Evolutionary conservation across 2,113 vertebrate genomes (phyloP).

Genomic region (Thomomys bottae): DNA sequence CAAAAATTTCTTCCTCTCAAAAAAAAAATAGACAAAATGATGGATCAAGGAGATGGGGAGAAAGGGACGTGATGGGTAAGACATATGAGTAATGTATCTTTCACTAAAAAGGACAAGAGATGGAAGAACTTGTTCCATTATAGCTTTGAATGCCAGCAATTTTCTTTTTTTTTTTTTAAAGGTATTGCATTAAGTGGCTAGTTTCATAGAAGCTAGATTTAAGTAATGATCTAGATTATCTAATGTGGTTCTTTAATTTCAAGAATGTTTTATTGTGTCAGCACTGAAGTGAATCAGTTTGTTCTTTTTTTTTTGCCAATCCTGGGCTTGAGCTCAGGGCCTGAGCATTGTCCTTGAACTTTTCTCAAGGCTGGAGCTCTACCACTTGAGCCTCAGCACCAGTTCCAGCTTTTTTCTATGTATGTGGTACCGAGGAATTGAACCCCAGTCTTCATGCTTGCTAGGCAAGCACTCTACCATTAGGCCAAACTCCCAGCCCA

Average conservation of each 20-base stretch:
- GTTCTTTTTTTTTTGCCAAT: not conserved
- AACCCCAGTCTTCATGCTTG: too few relatives aligned
- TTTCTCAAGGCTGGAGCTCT: too few relatives aligned
- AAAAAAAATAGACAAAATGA: conserved; percentile 1
- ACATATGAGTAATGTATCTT: not conserved
- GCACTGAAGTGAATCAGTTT: not conserved
- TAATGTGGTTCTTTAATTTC: not conserved
- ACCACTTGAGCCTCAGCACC: too few relatives aligned
- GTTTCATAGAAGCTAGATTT: conserved; percentile 21
- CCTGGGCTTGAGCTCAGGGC: too few relatives aligned
- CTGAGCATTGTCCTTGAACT: too few relatives aligned
- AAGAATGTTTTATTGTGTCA: conserved; percentile 11
- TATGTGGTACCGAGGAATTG: too few relatives aligned
- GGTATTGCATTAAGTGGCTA: not conserved
- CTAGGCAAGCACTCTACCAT: too few relatives aligned
- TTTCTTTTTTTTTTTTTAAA: not conserved
- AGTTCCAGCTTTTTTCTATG: too few relatives aligned
- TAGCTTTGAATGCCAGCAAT: not conserved
- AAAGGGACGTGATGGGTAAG: not conserved
- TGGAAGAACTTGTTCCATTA: not conserved
- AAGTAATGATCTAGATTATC: not conserved
- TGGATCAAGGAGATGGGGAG: not conserved
- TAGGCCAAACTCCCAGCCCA: too few relatives aligned
- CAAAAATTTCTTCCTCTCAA: not conserved
- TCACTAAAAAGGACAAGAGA: not conserved